Conservation (phyloP, 2,888 invertebrate species). For the Pseudococcus longispinus region DNA sequence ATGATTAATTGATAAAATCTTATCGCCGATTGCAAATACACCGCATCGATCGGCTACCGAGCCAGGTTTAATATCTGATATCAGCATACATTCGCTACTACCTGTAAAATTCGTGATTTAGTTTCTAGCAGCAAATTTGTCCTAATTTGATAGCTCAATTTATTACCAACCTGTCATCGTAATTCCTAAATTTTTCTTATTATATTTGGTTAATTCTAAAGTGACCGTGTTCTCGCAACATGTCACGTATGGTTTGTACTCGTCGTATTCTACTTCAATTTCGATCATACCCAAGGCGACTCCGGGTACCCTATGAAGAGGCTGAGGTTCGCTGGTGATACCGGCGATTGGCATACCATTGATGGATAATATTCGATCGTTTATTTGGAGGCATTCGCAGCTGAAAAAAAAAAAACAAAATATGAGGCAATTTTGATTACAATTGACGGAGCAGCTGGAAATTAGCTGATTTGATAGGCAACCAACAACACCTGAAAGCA, state of each 20-base stretch:
- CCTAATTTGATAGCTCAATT: background rate
- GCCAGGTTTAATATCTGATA: conserved; percentile 87
- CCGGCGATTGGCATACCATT: conserved; percentile 64
- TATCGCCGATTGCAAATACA: conserved; percentile 84
- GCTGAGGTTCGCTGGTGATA: conserved; percentile 57
- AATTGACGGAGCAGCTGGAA: no score
- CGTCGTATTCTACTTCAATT: conserved; percentile 86
- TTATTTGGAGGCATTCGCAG: conserved; percentile 76
- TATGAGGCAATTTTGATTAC: background rate
- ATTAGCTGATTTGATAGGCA: no score
- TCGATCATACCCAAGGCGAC: conserved; percentile 67
- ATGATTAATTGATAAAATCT: conserved; percentile 85
- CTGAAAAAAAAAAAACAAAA: conserved; percentile 63
- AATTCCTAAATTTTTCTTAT: conserved; percentile 81
- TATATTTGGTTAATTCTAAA: conserved; percentile 78
- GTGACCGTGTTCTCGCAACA: conserved; percentile 80
- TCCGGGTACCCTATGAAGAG: conserved; percentile 57
- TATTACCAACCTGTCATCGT: conserved; percentile 78
- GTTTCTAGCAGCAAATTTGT: background rate
- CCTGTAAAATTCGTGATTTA: conserved; percentile 9
- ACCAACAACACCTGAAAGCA: no score
- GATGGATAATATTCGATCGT: conserved; percentile 84
- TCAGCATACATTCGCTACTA: conserved; percentile 62
- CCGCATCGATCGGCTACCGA: conserved; percentile 91
- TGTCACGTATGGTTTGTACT: conserved; percentile 87